Evolutionary conservation across 2,888 invertebrate species (phyloP), one percentile per base, ranked within the genome.

Genomic region (Aleiodes leptofemur): DNA sequence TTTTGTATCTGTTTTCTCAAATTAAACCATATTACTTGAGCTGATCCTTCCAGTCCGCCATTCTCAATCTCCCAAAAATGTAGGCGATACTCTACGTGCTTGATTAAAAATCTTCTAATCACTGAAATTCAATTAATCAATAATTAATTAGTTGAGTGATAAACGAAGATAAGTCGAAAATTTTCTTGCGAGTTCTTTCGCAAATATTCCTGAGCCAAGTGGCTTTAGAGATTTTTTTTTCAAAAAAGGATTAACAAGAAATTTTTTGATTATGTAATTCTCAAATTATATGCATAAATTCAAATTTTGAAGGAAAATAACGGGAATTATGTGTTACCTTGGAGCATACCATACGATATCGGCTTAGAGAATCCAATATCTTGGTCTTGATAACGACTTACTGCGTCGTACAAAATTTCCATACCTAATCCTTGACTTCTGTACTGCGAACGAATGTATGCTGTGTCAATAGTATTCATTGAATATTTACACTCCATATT

Each of bases 301-400:
- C 43, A 43, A 43, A 43, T 43, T 43, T 43, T 11, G 11, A 43
- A 43, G 43, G 11, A 0, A 9, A 9, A 43, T 43, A 9, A 43
- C 3, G 9, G 11, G 9, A 11, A 8, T 7, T 29, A 3, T 51
- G 5, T 16, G 7, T n/a, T 83, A 90, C 90, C 88, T 86, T 80
- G 84, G 50, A 84, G 77, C 89, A 90, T 90, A 9, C 87, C 82
- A 3, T 81, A 71, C 0, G 90, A 90, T 76, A 90, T 86, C 0
- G 90, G 90, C 48, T 82, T 83, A 61, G 90, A 90, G 74, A 90
- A 86, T 4, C 88, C 90, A 64, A 90, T 84, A 71, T 90, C 86
- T 74, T 88, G 82, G 66, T 84, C 78, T 5, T 88, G 82, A 73
- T 81, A 81, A 48, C 80, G 82, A 14, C 74, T 56, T 3, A 85